phyloP scores from a whole-genome alignment of 2,797 vertebrate species.

The Tinamus major region DNA sequence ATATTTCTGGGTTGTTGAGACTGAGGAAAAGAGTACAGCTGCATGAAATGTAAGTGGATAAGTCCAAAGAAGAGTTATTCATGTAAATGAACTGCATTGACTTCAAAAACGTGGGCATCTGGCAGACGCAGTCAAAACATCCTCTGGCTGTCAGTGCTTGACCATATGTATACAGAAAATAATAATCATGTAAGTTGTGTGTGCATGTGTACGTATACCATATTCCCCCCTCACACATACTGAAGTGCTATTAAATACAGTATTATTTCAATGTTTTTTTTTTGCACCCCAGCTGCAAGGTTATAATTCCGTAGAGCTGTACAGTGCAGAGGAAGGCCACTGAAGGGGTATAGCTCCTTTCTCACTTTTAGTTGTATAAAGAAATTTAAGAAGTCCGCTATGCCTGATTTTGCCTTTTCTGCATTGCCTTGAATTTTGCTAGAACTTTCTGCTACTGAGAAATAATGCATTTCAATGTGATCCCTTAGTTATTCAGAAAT shows the following conservation, averaged over 20 bases:
- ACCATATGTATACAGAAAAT: background rate
- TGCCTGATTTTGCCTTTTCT: background rate
- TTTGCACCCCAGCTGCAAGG: background rate
- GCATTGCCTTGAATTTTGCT: background rate
- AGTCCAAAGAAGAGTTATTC: background rate
- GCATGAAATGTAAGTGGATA: background rate
- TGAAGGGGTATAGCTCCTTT: background rate
- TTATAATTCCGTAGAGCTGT: background rate
- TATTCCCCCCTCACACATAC: background rate
- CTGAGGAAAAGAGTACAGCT: background rate
- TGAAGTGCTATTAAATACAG: background rate
- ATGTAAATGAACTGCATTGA: background rate
- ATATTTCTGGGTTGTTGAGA: background rate
- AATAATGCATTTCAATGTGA: background rate
- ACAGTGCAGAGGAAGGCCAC: background rate
- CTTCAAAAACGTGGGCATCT: background rate
- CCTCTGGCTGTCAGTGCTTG: background rate
- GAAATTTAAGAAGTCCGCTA: background rate
- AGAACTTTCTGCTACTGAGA: background rate
- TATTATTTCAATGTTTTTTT: background rate
- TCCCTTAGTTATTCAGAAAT: background rate
- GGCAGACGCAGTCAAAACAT: background rate
- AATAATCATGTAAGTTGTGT: background rate
- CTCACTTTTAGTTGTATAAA: background rate
- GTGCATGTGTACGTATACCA: background rate